Conservation (phyloP, 2,888 invertebrate genomes). For the Amphiduros pacificus region DNA sequence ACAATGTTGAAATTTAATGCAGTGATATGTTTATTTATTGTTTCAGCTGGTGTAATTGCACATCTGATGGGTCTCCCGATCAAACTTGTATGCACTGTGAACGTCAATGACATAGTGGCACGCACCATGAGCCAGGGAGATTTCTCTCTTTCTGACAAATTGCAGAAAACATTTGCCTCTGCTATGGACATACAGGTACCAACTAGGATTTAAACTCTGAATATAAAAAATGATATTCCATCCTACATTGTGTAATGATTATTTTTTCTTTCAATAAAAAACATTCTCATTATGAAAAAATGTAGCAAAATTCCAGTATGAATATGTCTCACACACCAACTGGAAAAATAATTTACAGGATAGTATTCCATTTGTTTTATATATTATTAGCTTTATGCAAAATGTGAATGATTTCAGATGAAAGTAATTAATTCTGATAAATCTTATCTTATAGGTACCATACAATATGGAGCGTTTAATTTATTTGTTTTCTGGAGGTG, state of each 20-base stretch:
- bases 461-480: conserved; percentile 61
- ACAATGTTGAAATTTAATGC: too few species aligned
- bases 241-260: too few species aligned
- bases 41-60: conserved; percentile 59
- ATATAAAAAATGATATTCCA: too few species aligned
- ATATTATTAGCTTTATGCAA: too few species aligned
- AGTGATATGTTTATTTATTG: not conserved
- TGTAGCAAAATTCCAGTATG: too few species aligned
- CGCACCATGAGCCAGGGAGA: conserved; percentile 51
- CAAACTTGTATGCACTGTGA: conserved; percentile 58
- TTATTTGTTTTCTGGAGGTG: conserved; percentile 50
- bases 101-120: conserved; percentile 58
- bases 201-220: not conserved
- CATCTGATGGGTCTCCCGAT: conserved; percentile 61
- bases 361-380: too few species aligned
- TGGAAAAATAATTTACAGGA: too few species aligned
- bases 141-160: conserved; percentile 38
- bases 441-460: conserved; percentile 46
- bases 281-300: too few species aligned
- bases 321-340: too few species aligned
- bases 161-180: conserved; percentile 54
- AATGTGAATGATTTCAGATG: too few species aligned
- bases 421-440: not conserved
- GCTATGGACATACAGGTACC: conserved; percentile 62
- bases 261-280: too few species aligned